phyloP scores from a whole-genome alignment of 2,888 invertebrate genomes.

The Eristalinus sepulchralis region DNA sequence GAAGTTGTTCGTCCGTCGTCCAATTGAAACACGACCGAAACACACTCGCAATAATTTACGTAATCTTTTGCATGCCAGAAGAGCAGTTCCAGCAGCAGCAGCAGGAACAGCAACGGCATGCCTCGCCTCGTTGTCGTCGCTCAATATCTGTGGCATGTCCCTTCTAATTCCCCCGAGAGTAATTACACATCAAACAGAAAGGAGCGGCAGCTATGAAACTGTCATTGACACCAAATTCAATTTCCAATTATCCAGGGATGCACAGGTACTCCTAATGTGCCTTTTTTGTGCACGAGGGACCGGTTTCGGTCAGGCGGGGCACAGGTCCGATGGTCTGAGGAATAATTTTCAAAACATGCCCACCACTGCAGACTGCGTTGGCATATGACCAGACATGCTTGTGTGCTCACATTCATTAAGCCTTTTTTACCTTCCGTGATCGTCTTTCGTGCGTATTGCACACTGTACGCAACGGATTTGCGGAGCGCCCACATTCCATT shows the following conservation, averaged over 20 bases:
- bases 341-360: neutral
- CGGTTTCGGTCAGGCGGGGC: neutral
- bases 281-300: neutral
- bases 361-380: neutral
- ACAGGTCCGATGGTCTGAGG: neutral
- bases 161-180: slow-evolving; percentile 45
- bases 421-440: slow-evolving; percentile 17
- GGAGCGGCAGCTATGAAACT: slow-evolving; percentile 40
- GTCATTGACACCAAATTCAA: slow-evolving; percentile 69
- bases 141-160: slow-evolving; percentile 9
- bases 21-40: slow-evolving; percentile 54
- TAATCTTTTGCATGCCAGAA: slow-evolving; percentile 63
- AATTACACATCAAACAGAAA: slow-evolving; percentile 54
- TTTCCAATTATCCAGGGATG: slow-evolving; percentile 64
- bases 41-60: slow-evolving; percentile 58
- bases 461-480: slow-evolving; percentile 18
- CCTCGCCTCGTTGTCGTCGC: neutral
- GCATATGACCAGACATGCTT: slow-evolving; percentile 35
- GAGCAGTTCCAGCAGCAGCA: neutral
- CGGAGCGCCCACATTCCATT: slow-evolving; percentile 41
- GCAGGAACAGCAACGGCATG: neutral
- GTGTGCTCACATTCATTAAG: slow-evolving; percentile 59
- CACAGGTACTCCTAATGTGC: slow-evolving; percentile 18
- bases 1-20: slow-evolving; percentile 68
- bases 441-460: slow-evolving; percentile 50